Evolutionary conservation across 92 coral and sea anemone genomes (phyloP), one percentile per base, ranked within the genome.

Genomic region (Blastomussa wellsi): DNA sequence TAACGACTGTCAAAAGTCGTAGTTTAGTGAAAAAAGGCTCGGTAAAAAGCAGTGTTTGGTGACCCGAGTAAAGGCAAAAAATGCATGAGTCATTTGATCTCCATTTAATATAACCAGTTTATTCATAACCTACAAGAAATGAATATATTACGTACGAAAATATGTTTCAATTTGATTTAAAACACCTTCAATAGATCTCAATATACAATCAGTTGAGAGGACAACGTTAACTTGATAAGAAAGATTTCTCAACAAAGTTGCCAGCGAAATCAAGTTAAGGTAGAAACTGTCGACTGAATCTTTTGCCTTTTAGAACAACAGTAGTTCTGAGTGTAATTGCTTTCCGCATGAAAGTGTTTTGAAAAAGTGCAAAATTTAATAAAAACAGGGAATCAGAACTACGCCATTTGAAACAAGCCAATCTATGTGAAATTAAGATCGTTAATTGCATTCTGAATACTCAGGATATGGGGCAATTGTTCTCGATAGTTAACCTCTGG

Each of bases 401-500:
- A 72, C 78, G 66, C 85, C 77, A 69, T 68, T 81, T 33, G 73
- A 57, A 59, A 81, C 24, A 76, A 81, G 17, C 69, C 78, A 82
- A 82, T 82, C 76, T 64, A 62, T 20, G 48, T 44, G 44, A 74
- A 57, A 83, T 83, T 74, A 44, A 64, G 87, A 60, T 83, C 60
- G 79, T 83, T 83, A 74, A 83, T 64, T 83, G 79, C 28, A 4
- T 9, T 13, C 35, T 74, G 59, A 39, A 83, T 83, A 29, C 37
- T 7, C 48, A 60, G 80, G 80, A 83, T 74, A 55, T 51, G 28
- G 35, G 28, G 24, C 51, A 44, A 83, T 83, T 83, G 87, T 74
- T 59, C 49, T 35, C 35, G 29, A 75, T 62, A 13, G 73, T 57
- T 83, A 75, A 75, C 87, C 80, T 52, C 80, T 83, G 87, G 80